Conservation (phyloP, 2,888 invertebrate species). For the Lasioglossum pauxillum region DNA sequence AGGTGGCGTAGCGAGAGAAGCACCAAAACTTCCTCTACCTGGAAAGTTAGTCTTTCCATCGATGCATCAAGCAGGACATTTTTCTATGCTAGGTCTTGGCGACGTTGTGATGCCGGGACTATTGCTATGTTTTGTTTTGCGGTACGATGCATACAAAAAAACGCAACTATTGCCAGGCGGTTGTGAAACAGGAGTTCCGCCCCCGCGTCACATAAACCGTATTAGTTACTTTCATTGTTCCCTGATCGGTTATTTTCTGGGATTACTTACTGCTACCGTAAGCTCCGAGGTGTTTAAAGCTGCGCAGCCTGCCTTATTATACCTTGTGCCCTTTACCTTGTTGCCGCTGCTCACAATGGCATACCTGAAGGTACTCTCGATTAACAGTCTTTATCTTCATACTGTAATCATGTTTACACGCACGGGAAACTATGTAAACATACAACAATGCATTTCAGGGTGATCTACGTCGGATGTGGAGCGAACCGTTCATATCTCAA, state of each 20-base stretch:
- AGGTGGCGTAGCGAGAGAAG: conserved; percentile 95
- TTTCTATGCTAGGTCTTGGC: conserved; percentile 96
- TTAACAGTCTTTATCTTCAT: not conserved
- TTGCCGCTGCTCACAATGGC: conserved; percentile 99
- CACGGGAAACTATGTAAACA: not conserved
- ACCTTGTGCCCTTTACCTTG: conserved; percentile 98
- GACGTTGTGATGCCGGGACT: conserved; percentile 98
- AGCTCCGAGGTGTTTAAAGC: conserved; percentile 99
- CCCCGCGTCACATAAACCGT: conserved; percentile 85
- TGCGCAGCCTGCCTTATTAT: conserved; percentile 98
- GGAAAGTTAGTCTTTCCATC: conserved; percentile 99
- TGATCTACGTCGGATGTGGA: conserved; percentile 98
- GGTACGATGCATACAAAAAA: conserved; percentile 99
- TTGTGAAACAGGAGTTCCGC: conserved; percentile 88
- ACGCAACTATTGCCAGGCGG: conserved; percentile 88
- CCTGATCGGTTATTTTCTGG: conserved; percentile 98
- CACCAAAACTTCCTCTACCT: conserved; percentile 97
- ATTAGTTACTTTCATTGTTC: conserved; percentile 99
- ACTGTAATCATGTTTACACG: not conserved
- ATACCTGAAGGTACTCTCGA: conserved; percentile 93
- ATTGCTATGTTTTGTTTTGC: conserved; percentile 96
- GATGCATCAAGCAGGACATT: conserved; percentile 97
- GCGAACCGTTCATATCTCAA: conserved; percentile 96
- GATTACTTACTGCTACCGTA: conserved; percentile 97
- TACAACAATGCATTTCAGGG: conserved; percentile 89